phyloP scores from a whole-genome alignment of 1,140 invertebrate species.

The Sycophila sp. region DNA sequence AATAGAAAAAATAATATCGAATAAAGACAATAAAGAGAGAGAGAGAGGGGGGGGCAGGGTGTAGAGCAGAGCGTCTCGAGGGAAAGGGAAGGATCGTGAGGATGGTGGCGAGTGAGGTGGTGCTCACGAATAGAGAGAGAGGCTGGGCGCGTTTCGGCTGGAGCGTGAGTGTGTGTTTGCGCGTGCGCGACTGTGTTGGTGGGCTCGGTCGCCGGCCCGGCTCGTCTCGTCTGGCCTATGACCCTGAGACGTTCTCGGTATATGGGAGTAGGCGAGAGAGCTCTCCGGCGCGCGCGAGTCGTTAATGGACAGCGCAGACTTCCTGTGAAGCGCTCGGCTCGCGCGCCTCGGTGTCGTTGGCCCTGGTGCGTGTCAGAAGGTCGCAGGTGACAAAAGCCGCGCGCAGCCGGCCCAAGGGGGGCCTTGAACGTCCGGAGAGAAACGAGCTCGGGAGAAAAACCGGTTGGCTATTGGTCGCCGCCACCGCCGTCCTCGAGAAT shows the following conservation, averaged over 20 bases:
- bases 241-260: constrained; percentile 29
- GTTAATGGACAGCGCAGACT: constrained; percentile 18
- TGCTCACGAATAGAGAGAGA: background rate
- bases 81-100: too few species aligned
- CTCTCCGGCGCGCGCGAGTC: background rate
- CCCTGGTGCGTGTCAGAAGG: constrained; percentile 13
- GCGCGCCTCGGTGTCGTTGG: background rate
- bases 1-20: too few species aligned
- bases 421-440: background rate
- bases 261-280: background rate
- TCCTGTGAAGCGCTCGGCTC: background rate
- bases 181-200: background rate
- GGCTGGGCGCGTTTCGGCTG: background rate
- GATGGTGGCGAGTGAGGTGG: too few species aligned
- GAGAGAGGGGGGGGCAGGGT: background rate
- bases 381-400: constrained; percentile 13
- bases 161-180: background rate
- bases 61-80: too few species aligned
- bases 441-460: background rate
- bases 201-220: background rate
- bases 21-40: too few species aligned
- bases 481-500: background rate
- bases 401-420: background rate
- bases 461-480: background rate
- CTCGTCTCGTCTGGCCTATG: constrained; percentile 21